These are phyloP conservation scores for Pristionchus arcanus DNA, from an alignment of 2,888 invertebrate species.

Conservation along the genomic window DNA sequence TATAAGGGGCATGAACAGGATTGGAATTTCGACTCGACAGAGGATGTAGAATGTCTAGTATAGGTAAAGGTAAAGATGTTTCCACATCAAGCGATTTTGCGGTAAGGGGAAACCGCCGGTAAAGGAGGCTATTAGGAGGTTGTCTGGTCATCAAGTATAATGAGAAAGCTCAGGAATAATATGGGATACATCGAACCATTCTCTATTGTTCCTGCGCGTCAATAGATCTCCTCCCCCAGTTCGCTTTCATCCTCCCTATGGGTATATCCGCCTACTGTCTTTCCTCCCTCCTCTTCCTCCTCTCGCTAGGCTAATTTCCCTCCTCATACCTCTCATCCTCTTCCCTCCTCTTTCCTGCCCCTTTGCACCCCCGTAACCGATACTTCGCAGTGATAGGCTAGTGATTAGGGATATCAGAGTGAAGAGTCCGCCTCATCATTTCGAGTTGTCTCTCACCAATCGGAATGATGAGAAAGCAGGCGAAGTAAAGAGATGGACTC, in stretches of 20 bases:
- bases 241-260: neutral
- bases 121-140: too few relatives aligned
- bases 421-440: neutral
- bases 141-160: neutral
- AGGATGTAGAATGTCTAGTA: neutral
- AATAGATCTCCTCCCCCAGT: constrained; percentile 7
- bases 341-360: neutral
- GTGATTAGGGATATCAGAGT: too few relatives aligned
- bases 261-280: constrained; percentile 22
- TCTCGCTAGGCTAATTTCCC: constrained; percentile 3
- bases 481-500: too few relatives aligned
- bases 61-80: too few relatives aligned
- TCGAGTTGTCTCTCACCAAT: neutral
- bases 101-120: too few relatives aligned
- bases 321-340: constrained; percentile 28
- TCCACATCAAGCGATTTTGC: too few relatives aligned
- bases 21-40: neutral
- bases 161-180: neutral
- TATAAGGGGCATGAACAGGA: neutral
- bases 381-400: neutral
- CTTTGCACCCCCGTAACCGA: neutral
- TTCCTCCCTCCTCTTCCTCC: neutral
- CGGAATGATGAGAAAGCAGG: too few relatives aligned
- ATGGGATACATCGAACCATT: neutral
- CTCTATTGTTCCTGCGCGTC: neutral